These are phyloP conservation scores for Prionailurus viverrinus DNA, from an alignment of 2,113 vertebrate genomes.

Conservation along the genomic window DNA sequence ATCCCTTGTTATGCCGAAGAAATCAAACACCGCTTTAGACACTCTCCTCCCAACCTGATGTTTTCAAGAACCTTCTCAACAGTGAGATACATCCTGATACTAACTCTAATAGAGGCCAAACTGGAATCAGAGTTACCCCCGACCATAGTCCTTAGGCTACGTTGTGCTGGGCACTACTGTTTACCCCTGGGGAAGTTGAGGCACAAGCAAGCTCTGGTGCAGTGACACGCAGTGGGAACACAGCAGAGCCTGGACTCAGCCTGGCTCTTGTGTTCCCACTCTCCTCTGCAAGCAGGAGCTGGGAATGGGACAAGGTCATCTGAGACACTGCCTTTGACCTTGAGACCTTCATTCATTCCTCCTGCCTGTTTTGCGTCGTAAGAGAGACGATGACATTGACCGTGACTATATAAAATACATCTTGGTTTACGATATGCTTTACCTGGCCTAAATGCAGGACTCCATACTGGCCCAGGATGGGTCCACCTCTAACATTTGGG, in stretches of 20 bases:
- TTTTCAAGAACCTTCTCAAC: neutral
- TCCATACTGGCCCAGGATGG: neutral
- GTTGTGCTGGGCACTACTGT: fast-evolving
- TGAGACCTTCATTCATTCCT: neutral
- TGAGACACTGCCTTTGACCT: neutral
- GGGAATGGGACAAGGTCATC: neutral
- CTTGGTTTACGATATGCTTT: neutral
- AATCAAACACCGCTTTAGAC: neutral
- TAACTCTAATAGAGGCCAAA: no score
- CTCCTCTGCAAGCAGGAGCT: neutral
- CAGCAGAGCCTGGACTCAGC: neutral
- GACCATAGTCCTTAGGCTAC: neutral
- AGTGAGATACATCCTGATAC: neutral
- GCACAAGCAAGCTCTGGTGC: neutral
- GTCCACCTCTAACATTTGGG: neutral
- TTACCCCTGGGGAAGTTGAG: neutral
- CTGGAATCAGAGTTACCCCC: neutral
- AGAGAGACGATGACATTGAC: neutral
- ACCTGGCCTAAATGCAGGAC: neutral
- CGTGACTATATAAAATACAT: neutral
- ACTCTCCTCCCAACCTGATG: neutral
- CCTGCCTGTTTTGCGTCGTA: neutral
- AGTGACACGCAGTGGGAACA: fast-evolving
- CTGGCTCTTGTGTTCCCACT: neutral
- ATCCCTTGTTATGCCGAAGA: fast-evolving